A percentile compares a stretch with the other conserved stretches of the same genome.
These are phyloP conservation scores for Zoanthus solanderi DNA, from an alignment of 92 coral and sea anemone species.

Conservation along the genomic window DNA sequence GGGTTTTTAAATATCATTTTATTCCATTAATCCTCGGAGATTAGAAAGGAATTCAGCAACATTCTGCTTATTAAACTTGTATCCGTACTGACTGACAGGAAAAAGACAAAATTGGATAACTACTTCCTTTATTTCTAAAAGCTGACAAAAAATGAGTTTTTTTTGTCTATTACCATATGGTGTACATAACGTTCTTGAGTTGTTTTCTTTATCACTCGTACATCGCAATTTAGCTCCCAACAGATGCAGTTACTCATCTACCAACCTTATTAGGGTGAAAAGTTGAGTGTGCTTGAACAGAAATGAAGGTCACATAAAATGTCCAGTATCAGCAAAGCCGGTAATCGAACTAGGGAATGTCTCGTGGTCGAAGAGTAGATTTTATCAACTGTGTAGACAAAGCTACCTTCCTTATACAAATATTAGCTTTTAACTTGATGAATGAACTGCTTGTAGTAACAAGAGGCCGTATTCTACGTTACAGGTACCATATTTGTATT, in stretches of 20 bases:
- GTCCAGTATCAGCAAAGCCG: too few species aligned
- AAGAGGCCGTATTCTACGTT: too few species aligned
- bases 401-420: too few species aligned
- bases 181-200: not conserved
- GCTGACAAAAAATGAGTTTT: not conserved
- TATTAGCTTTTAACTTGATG: too few species aligned
- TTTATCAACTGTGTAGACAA: too few species aligned
- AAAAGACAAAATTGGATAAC: slow-evolving; percentile 2
- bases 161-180: not conserved
- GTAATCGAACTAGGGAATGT: too few species aligned
- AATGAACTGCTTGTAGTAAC: too few species aligned
- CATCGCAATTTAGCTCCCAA: not conserved
- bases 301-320: not conserved
- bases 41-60: not conserved
- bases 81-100: not conserved
- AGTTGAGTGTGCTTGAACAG: not conserved
- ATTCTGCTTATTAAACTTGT: not conserved
- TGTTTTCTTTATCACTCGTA: not conserved
- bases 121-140: slow-evolving; percentile 3
- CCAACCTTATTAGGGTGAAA: not conserved
- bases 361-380: too few species aligned
- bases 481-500: too few species aligned
- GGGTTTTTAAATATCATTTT: too few species aligned
- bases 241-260: not conserved
- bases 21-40: not conserved